These are phyloP conservation scores for Sphinx pinastri DNA, from an alignment of 2,888 invertebrate species.

Conservation along the genomic window DNA sequence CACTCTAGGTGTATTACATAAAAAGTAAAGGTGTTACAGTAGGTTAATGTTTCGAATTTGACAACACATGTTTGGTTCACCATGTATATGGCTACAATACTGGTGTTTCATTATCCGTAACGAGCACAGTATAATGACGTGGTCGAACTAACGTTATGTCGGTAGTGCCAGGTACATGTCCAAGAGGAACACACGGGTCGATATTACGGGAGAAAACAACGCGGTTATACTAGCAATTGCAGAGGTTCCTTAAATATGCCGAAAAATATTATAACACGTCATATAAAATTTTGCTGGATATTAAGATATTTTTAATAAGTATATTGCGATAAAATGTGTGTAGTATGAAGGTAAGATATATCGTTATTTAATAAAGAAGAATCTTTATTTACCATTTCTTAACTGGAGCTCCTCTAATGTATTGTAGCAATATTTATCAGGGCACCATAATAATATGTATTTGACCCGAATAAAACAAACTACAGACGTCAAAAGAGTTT, in stretches of 20 bases:
- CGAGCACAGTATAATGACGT: conserved; percentile 50
- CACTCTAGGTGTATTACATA: not conserved
- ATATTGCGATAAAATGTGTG: no score
- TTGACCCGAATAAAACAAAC: no score
- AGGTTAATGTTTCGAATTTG: conserved; percentile 20
- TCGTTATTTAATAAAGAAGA: no score
- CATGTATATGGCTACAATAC: conserved; percentile 48
- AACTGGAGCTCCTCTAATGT: no score
- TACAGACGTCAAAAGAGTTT: no score
- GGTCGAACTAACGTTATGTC: conserved; percentile 50
- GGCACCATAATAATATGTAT: no score
- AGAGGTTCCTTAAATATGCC: not conserved
- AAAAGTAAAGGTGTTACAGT: conserved; percentile 7
- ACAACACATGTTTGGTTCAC: conserved; percentile 13
- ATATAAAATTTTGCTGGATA: not conserved
- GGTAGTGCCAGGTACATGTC: conserved; percentile 41
- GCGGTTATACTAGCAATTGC: not conserved
- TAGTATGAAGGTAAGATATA: no score
- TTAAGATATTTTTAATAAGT: not conserved
- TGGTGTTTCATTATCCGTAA: conserved; percentile 58
- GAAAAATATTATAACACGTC: not conserved
- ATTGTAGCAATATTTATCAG: no score
- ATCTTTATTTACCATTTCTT: no score
- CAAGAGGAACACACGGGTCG: conserved; percentile 35
- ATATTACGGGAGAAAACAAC: not conserved